Percentiles rank a stretch among this genome's conserved stretches.
These are phyloP conservation scores for Alloscopus bannaensis DNA, from an alignment of 2,888 invertebrate genomes.

Conservation along the genomic window DNA sequence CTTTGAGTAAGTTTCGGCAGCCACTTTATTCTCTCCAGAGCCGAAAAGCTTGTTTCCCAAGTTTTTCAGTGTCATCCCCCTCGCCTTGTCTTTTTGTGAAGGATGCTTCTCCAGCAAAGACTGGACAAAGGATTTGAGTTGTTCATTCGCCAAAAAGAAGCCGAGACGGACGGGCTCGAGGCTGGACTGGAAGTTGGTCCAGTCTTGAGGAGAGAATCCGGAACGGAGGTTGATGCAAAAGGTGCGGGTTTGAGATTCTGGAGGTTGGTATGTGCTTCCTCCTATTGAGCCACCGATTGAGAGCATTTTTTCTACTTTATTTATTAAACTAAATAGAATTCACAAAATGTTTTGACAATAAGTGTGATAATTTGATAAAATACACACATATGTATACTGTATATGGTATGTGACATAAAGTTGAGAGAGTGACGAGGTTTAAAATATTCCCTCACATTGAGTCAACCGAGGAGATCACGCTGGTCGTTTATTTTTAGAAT, in stretches of 20 bases:
- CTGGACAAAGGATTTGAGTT: constrained; percentile 63
- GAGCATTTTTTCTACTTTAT: constrained; percentile 12
- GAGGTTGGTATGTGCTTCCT: constrained; percentile 6
- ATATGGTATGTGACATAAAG: too few relatives aligned
- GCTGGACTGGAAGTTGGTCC: constrained; percentile 59
- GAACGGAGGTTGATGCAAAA: constrained; percentile 50
- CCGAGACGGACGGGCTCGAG: constrained; percentile 55
- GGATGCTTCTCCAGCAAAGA: constrained; percentile 45
- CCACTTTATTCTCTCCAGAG: constrained; percentile 62
- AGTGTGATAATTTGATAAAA: too few relatives aligned
- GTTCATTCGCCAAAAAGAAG: constrained; percentile 55
- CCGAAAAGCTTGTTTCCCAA: constrained; percentile 69
- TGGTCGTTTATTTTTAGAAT: too few relatives aligned
- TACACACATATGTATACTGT: too few relatives aligned
- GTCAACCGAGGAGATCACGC: too few relatives aligned
- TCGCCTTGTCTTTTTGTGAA: constrained; percentile 57
- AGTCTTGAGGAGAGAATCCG: constrained; percentile 53
- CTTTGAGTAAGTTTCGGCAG: constrained; percentile 68
- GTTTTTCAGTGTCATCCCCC: constrained; percentile 63
- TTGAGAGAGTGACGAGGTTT: too few relatives aligned
- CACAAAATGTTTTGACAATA: too few relatives aligned
- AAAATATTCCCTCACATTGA: too few relatives aligned
- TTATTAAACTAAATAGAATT: not conserved
- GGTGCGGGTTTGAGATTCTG: constrained; percentile 45
- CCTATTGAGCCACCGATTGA: constrained; percentile 36